These are phyloP conservation scores for Phoxinus phoxinus DNA, from an alignment of 2,113 vertebrate genomes.

Conservation along the genomic window DNA sequence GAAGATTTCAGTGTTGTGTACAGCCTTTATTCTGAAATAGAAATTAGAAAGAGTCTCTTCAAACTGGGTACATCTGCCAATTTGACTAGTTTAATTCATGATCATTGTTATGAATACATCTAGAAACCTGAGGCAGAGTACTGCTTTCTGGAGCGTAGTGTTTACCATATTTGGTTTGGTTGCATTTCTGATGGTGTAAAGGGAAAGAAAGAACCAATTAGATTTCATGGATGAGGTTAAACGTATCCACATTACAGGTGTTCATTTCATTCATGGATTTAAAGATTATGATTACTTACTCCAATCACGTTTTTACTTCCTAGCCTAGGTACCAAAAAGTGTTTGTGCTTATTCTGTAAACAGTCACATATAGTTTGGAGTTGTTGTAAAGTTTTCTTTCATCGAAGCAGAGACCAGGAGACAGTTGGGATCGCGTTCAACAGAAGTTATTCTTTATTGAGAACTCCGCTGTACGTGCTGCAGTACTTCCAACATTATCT, in stretches of 20 bases:
- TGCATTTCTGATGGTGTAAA: slow-evolving; percentile 15
- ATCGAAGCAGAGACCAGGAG: too few relatives aligned
- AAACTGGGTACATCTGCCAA: slow-evolving; percentile 30
- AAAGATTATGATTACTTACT: neutral
- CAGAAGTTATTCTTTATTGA: too few relatives aligned
- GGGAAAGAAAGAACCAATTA: neutral
- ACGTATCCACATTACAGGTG: neutral
- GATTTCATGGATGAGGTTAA: slow-evolving; percentile 1
- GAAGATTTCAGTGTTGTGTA: neutral
- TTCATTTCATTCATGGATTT: neutral
- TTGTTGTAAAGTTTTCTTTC: too few relatives aligned
- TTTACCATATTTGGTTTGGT: neutral
- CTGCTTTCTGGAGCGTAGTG: slow-evolving; percentile 16
- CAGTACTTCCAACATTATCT: too few relatives aligned
- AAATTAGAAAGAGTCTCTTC: neutral
- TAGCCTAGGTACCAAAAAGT: neutral
- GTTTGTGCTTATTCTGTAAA: neutral
- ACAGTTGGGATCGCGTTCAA: too few relatives aligned
- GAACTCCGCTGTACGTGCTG: too few relatives aligned
- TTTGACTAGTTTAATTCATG: slow-evolving; percentile 38
- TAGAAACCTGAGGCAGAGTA: slow-evolving; percentile 25
- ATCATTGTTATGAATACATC: slow-evolving; percentile 31
- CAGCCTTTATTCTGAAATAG: neutral
- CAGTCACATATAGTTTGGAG: neutral
- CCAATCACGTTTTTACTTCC: neutral